Evolutionary conservation across 2,888 invertebrate genomes (phyloP).

Genomic region (Rhogogaster chlorosoma): DNA sequence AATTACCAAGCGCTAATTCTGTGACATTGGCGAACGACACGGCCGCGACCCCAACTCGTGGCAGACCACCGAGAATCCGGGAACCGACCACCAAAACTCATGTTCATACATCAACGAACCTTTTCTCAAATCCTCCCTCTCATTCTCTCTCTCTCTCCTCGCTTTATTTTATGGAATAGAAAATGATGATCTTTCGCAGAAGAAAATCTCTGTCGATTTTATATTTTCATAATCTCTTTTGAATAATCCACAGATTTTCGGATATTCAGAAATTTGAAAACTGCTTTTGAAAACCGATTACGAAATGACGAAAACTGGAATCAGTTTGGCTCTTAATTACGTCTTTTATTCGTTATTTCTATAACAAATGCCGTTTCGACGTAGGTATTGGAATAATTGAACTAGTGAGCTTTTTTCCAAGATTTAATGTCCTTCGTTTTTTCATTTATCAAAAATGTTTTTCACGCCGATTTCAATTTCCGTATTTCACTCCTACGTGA

Average conservation of each 20-base stretch:
- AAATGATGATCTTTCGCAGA: not conserved
- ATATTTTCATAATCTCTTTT: not conserved
- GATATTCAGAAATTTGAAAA: too few relatives aligned
- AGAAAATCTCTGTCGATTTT: not conserved
- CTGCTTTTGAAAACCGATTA: too few relatives aligned
- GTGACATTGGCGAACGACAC: not conserved
- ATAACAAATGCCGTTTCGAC: too few relatives aligned
- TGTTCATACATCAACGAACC: not conserved
- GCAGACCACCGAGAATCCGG: not conserved
- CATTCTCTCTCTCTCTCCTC: not conserved
- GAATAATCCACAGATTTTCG: too few relatives aligned
- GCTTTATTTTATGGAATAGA: not conserved
- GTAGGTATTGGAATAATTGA: too few relatives aligned
- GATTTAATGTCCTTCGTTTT: too few relatives aligned
- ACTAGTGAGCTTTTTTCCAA: too few relatives aligned
- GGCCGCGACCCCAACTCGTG: not conserved
- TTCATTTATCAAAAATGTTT: too few relatives aligned
- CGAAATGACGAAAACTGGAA: too few relatives aligned
- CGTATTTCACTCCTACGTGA: not conserved
- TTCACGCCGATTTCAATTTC: too few relatives aligned
- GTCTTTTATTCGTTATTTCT: too few relatives aligned
- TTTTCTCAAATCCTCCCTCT: not conserved
- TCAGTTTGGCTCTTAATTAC: too few relatives aligned
- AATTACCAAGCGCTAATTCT: constrained; percentile 36
- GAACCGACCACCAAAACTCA: not conserved